Percentiles rank a stretch among this genome's conserved stretches.
phyloP scores from a whole-genome alignment of 2,113 vertebrate species.

The Baryphthengus martii region DNA sequence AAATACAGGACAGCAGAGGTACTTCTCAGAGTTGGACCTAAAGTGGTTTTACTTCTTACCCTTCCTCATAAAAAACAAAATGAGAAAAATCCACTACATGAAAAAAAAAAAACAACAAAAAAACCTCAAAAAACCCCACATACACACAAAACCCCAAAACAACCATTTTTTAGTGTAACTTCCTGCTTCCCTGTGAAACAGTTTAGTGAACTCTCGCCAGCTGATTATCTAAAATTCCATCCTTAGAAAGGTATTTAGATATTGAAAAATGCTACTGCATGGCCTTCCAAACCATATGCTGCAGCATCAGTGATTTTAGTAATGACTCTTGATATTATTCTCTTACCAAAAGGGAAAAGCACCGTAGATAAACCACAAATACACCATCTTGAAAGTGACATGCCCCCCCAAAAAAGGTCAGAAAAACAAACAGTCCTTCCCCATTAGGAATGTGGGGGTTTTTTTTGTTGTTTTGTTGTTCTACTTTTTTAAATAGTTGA shows the following conservation, averaged over 20 bases:
- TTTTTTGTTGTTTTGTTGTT: background rate
- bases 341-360: background rate
- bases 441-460: background rate
- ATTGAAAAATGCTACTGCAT: rapidly evolving
- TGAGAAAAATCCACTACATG: background rate
- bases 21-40: background rate
- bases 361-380: background rate
- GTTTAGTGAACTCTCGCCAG: background rate
- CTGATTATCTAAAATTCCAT: background rate
- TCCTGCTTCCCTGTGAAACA: rapidly evolving
- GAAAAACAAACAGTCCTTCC: background rate
- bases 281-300: background rate
- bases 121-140: too few species aligned
- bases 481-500: background rate
- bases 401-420: background rate
- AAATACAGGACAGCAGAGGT: background rate
- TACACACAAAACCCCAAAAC: too few species aligned
- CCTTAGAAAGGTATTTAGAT: background rate
- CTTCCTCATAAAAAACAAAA: background rate
- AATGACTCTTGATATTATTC: background rate
- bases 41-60: rapidly evolving
- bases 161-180: background rate
- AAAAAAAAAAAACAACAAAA: background rate
- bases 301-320: background rate
- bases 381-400: background rate